A percentile compares a stretch with the other conserved stretches of the same genome.
phyloP scores from a whole-genome alignment of 2,113 vertebrate species.

The Cebidichthys violaceus region DNA sequence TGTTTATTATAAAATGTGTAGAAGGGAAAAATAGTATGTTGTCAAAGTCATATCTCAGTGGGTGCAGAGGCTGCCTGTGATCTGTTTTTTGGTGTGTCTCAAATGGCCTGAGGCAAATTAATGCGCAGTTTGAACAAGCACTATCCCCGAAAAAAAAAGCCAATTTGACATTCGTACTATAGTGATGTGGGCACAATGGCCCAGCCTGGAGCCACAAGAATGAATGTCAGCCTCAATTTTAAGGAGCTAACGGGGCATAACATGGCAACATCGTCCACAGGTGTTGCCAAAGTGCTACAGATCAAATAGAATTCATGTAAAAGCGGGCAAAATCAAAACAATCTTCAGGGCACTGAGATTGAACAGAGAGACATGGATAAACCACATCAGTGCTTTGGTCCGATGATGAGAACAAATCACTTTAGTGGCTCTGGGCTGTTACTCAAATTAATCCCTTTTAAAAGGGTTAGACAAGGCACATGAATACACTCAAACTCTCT shows the following conservation, averaged over 20 bases:
- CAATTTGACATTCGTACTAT: constrained; percentile 46
- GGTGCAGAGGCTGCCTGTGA: constrained; percentile 6
- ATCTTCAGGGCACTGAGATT: constrained; percentile 28
- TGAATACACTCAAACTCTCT: constrained; percentile 29
- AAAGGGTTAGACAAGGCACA: constrained; percentile 52
- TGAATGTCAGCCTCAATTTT: constrained; percentile 40
- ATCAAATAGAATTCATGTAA: constrained; percentile 47
- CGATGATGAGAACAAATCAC: constrained; percentile 53
- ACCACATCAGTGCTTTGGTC: constrained; percentile 40
- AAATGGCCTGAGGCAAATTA: constrained; percentile 21
- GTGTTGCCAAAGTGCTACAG: constrained; percentile 36
- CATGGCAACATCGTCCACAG: constrained; percentile 25
- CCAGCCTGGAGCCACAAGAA: constrained; percentile 41
- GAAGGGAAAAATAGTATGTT: background rate
- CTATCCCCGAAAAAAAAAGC: constrained; percentile 16
- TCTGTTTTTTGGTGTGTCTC: constrained; percentile 30
- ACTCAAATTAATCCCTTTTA: constrained; percentile 61
- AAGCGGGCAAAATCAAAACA: constrained; percentile 35
- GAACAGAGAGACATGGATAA: constrained; percentile 39
- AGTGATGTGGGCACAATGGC: constrained; percentile 29
- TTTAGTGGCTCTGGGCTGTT: constrained; percentile 36
- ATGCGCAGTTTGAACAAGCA: constrained; percentile 32
- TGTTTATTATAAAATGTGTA: constrained; percentile 1
- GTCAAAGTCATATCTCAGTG: constrained; percentile 15
- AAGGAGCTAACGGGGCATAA: constrained; percentile 26